Conservation (phyloP, 2,113 vertebrate genomes). For the Suricata suricatta region DNA sequence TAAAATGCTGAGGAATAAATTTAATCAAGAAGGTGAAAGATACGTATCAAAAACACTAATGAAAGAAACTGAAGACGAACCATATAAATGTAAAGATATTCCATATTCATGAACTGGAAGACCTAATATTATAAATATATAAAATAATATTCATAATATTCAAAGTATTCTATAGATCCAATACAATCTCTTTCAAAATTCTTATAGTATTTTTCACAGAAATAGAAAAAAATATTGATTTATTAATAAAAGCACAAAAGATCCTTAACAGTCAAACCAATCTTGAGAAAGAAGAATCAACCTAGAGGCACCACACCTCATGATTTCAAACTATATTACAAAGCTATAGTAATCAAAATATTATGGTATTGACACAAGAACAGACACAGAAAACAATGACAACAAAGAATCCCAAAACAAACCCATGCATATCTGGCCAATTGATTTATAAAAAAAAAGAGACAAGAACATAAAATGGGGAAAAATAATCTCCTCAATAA, state of each 20-base stretch:
- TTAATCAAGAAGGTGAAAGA: not conserved
- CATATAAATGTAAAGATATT: not conserved
- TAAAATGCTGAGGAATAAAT: not conserved
- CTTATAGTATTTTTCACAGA: not conserved
- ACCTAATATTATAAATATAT: not conserved
- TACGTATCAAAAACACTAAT: not conserved
- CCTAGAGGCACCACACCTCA: not conserved
- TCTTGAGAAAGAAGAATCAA: not conserved
- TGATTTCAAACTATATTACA: not conserved
- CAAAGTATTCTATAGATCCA: not conserved
- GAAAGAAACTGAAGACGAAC: not conserved
- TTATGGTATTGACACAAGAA: not conserved
- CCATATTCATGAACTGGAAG: not conserved
- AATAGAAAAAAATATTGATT: not conserved
- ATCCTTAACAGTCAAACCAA: not conserved
- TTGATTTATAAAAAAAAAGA: not conserved
- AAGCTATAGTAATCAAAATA: not conserved
- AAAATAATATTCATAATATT: not conserved
- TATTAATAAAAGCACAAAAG: not conserved
- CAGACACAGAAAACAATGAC: not conserved
- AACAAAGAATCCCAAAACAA: not conserved
- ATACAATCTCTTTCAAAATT: not conserved
- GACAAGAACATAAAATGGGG: not conserved
- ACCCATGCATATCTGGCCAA: not conserved
- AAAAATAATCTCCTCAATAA: not conserved